Conservation (phyloP, 2,888 invertebrate genomes). For the Arge pagana region DNA sequence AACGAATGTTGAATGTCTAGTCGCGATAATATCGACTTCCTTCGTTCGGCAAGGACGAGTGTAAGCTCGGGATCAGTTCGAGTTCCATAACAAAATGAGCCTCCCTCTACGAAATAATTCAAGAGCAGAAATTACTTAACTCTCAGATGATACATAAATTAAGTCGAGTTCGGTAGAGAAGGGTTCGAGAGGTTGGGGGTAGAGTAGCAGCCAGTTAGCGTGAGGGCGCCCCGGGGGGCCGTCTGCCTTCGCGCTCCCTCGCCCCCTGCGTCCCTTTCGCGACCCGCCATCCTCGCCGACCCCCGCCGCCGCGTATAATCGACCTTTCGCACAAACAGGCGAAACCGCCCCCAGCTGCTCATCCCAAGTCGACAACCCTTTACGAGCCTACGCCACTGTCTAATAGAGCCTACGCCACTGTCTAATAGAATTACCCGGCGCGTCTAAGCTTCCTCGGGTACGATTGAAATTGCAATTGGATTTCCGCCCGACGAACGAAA, state of each 20-base stretch:
- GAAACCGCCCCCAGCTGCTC: conserved; percentile 18
- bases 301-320: background rate
- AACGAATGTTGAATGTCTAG: conserved; percentile 25
- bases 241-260: conserved; percentile 32
- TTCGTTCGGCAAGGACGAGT: background rate
- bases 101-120: conserved; percentile 25
- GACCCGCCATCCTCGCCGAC: conserved; percentile 16
- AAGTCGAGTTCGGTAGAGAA: conserved; percentile 56
- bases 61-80: background rate
- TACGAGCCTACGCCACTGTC: conserved; percentile 54
- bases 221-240: conserved; percentile 58
- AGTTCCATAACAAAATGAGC: background rate
- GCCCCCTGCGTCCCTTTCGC: conserved; percentile 25
- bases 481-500: too few species aligned
- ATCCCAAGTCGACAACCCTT: conserved; percentile 49
- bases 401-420: conserved; percentile 56
- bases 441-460: conserved; percentile 45
- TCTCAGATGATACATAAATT: conserved; percentile 60
- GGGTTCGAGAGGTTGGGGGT: conserved; percentile 43
- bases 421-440: conserved; percentile 58
- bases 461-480: conserved; percentile 34
- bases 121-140: conserved; percentile 57
- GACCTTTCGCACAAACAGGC: conserved; percentile 16
- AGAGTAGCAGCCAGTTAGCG: conserved; percentile 58
- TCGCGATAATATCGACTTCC: background rate